Evolutionary conservation across 37 sponge, comb jelly and placozoan species (phyloP).

Genomic region (Tethya wilhelma): DNA sequence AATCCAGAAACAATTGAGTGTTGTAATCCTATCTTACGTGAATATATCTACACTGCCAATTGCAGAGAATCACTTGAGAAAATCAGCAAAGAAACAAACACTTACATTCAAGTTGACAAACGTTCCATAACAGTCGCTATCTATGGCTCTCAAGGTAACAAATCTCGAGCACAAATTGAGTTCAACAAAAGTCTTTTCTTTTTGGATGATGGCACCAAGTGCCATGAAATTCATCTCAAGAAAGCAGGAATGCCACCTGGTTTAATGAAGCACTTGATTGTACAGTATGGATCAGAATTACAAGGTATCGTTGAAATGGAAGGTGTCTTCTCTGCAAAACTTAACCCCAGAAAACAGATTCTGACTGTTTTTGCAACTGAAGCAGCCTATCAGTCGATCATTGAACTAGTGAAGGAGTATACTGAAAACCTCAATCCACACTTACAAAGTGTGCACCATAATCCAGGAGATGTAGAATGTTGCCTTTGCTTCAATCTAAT

Average conservation of each 20-base stretch:
- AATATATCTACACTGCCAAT: conserved; percentile 11
- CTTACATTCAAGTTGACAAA: conserved; percentile 19
- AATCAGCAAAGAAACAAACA: conserved; percentile 16
- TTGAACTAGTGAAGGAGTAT: conserved; percentile 1
- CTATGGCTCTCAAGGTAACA: conserved; percentile 43
- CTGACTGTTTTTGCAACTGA: conserved; percentile 28
- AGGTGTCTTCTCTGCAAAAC: conserved; percentile 13
- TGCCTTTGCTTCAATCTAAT: conserved; percentile 32
- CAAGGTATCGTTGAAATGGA: not conserved
- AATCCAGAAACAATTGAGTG: conserved; percentile 44
- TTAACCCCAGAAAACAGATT: conserved; percentile 34
- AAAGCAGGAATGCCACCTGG: conserved; percentile 51
- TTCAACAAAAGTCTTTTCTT: conserved; percentile 4
- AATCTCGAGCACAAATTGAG: conserved; percentile 14
- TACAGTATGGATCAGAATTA: conserved; percentile 46
- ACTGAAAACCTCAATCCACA: not conserved
- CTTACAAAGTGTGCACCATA: not conserved
- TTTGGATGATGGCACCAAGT: not conserved
- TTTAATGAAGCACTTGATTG: conserved; percentile 50
- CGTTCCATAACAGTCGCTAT: conserved; percentile 24
- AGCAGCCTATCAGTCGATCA: not conserved
- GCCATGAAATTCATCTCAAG: conserved; percentile 23
- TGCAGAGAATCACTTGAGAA: conserved; percentile 9
- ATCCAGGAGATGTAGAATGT: conserved; percentile 29
- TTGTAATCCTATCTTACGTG: conserved; percentile 4